phyloP scores from a whole-genome alignment of 2,113 vertebrate genomes.

The Paradoxurus hermaphroditus region DNA sequence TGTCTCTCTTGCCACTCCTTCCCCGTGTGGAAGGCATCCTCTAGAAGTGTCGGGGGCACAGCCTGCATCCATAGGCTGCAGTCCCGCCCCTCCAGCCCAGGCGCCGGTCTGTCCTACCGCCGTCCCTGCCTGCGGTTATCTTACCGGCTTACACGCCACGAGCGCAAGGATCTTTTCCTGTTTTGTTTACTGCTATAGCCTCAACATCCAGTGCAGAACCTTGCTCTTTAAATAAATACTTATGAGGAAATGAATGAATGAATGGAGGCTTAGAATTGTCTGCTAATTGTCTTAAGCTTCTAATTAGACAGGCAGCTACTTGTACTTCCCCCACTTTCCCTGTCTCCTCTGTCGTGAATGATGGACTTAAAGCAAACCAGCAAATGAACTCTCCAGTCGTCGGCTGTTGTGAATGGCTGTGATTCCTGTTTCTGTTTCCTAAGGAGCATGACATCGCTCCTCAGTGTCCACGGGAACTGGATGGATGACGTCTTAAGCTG shows the following conservation, averaged over 20 bases:
- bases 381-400: neutral
- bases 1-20: neutral
- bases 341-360: neutral
- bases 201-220: neutral
- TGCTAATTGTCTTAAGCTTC: neutral
- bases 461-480: neutral
- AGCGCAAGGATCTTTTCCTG: neutral
- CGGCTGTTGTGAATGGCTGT: neutral
- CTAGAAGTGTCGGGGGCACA: neutral
- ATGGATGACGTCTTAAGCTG: neutral
- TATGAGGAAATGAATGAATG: neutral
- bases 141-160: neutral
- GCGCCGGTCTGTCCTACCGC: neutral
- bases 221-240: neutral
- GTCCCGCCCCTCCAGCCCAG: neutral
- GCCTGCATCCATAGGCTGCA: neutral
- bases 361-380: neutral
- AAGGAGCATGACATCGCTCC: neutral
- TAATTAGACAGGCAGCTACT: neutral
- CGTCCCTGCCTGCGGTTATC: neutral
- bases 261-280: neutral
- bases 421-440: neutral
- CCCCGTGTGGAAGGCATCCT: rapidly evolving
- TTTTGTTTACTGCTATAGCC: neutral
- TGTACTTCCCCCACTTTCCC: neutral